phyloP scores from a whole-genome alignment of 2,113 vertebrate genomes.

The Lathamus discolor region DNA sequence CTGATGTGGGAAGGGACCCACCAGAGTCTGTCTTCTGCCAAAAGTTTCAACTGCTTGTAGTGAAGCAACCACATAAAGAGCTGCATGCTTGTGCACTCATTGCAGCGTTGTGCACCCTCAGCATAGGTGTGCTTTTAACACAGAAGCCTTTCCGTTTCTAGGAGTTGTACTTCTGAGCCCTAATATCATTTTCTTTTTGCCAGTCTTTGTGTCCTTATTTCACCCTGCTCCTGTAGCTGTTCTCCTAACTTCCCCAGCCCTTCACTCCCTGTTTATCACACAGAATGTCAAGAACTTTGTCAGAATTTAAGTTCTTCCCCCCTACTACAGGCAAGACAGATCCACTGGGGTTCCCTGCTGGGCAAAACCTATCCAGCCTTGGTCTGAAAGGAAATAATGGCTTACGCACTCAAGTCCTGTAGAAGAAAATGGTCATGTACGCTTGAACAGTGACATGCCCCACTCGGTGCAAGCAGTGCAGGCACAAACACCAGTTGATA shows the following conservation, averaged over 20 bases:
- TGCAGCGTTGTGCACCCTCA: not conserved
- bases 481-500: not conserved
- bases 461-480: not conserved
- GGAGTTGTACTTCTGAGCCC: not conserved
- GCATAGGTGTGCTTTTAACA: not conserved
- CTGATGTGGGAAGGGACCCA: not conserved
- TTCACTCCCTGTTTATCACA: not conserved
- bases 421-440: not conserved
- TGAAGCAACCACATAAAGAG: not conserved
- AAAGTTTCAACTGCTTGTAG: not conserved
- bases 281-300: not conserved
- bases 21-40: not conserved
- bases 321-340: not conserved
- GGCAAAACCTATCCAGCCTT: not conserved
- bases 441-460: not conserved
- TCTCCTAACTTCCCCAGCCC: not conserved
- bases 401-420: not conserved
- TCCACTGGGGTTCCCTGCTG: not conserved
- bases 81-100: no score
- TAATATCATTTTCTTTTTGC: not conserved
- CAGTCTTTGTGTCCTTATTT: not conserved
- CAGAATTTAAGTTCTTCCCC: not conserved
- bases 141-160: not conserved
- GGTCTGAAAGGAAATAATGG: not conserved
- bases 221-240: not conserved